Evolutionary conservation across 2,113 vertebrate genomes (phyloP), one percentile per base, ranked within the genome.

Genomic region (Alosa alosa): DNA sequence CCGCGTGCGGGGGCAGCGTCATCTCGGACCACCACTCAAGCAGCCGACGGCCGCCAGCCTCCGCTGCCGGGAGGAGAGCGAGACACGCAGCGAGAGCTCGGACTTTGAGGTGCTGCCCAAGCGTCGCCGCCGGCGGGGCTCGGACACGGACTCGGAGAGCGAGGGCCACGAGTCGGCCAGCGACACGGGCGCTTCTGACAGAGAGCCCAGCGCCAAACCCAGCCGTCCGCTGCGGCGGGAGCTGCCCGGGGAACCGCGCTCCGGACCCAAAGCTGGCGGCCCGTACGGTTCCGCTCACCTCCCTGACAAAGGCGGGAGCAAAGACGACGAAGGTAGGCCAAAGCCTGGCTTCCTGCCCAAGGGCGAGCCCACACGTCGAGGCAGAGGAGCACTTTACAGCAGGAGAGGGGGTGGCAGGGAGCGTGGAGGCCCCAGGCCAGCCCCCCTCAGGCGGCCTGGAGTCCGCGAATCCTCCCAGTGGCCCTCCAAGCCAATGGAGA

Each of bases 41-140:
- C n/a, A n/a, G n/a, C n/a, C n/a, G n/a, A n/a, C 92, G 3, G 93
- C 92, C 0, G 90, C 92, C 1, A 90, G 91, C 15, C 95, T 95
- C 75, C 96, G 97, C 50, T 97, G 97, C 86, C 93, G 98, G 46
- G 98, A 99, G 87, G 98, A 99, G 91, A 99, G 98, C 4, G 98
- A 99, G 91, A 99, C 98, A 0, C 97, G 97, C 18, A 99, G 99
- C 5, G 99, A 99, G 92, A 99, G 98, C 90, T 99, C 99, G 0
- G 99, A 99, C 92, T 97, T 98, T 90, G 98, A 99, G 90, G 96
- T 99, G 0, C 94, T 99, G 87, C 98, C 98, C 0, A 99, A 99
- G 88, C 96, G 98, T 2, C 93, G 97, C 6, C 92, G 98, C 0
- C 96, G 97, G 47, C 95, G 97, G 0, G 98, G 97, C 57, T 99